phyloP scores from a whole-genome alignment of 23 tunicate species.

The Trididemnum nubilum region DNA sequence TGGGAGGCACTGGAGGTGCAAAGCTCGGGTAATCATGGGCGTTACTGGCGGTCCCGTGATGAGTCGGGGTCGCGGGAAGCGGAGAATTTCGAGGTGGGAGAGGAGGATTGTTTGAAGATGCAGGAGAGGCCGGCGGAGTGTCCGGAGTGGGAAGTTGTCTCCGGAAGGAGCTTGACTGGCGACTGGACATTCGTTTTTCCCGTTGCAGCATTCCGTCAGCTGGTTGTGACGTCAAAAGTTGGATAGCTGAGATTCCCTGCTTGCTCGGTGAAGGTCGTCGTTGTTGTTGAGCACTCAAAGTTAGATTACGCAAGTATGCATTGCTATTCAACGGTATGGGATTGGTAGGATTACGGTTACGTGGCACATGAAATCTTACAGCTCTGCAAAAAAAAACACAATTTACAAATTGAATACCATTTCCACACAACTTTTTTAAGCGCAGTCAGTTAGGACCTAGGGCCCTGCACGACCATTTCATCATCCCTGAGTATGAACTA shows the following conservation, averaged over 20 bases:
- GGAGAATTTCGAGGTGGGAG: constrained; percentile 54
- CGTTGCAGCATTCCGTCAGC: not conserved
- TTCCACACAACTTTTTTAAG: not conserved
- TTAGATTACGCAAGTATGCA: constrained; percentile 30
- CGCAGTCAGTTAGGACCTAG: too few species aligned
- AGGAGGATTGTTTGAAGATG: constrained; percentile 19
- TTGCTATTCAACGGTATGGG: constrained; percentile 33
- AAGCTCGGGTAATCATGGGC: not conserved
- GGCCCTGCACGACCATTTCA: too few species aligned
- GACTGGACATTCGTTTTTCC: not conserved
- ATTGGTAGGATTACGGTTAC: constrained; percentile 35
- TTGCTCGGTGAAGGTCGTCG: not conserved
- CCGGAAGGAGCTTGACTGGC: not conserved
- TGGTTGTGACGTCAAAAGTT: constrained; percentile 9
- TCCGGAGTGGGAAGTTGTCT: constrained; percentile 48
- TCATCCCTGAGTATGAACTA: too few species aligned
- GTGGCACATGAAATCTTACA: constrained; percentile 46
- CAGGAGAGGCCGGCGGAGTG: not conserved
- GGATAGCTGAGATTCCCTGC: constrained; percentile 29
- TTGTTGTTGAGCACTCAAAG: not conserved
- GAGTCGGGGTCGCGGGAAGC: not conserved
- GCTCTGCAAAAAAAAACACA: constrained; percentile 23
- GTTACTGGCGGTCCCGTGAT: not conserved
- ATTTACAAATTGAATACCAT: not conserved
- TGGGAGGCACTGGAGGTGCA: constrained; percentile 56